Evolutionary conservation across 2,888 invertebrate genomes (phyloP).

Genomic region (Beris chalybata): DNA sequence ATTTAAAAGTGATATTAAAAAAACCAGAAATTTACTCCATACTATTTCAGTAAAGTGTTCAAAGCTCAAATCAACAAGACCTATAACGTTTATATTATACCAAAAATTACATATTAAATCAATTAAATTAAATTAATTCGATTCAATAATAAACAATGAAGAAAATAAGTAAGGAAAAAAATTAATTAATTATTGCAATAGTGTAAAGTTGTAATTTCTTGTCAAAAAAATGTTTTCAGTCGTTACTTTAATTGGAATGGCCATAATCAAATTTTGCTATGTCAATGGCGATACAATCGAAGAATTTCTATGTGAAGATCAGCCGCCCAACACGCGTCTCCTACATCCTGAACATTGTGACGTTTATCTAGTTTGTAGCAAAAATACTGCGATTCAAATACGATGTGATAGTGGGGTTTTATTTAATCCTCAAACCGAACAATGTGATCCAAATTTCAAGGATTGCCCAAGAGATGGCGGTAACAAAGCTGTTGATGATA

Average conservation of each 20-base stretch:
- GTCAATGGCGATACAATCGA: conserved; percentile 27
- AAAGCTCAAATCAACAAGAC: too few relatives aligned
- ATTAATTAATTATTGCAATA: too few relatives aligned
- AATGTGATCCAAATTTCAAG: conserved; percentile 36
- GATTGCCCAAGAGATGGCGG: conserved; percentile 9
- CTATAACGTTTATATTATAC: too few relatives aligned
- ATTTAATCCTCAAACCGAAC: conserved; percentile 36
- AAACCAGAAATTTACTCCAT: too few relatives aligned
- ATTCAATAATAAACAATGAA: too few relatives aligned
- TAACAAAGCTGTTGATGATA: neutral
- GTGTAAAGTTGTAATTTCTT: neutral
- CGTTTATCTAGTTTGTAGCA: conserved; percentile 36
- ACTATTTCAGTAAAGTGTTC: too few relatives aligned
- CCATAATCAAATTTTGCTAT: too few relatives aligned
- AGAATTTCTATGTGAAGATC: conserved; percentile 33
- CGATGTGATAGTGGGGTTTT: conserved; percentile 31
- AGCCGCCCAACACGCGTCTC: conserved; percentile 32
- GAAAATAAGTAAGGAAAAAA: too few relatives aligned
- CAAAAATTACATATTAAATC: too few relatives aligned
- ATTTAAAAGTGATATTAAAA: too few relatives aligned
- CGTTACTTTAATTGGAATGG: too few relatives aligned
- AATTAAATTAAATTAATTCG: too few relatives aligned
- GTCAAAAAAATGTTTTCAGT: neutral
- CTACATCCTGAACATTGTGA: conserved; percentile 41
- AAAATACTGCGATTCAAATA: conserved; percentile 35